Conservation (phyloP, 2,113 vertebrate genomes). For the Ageneiosus marmoratus region DNA sequence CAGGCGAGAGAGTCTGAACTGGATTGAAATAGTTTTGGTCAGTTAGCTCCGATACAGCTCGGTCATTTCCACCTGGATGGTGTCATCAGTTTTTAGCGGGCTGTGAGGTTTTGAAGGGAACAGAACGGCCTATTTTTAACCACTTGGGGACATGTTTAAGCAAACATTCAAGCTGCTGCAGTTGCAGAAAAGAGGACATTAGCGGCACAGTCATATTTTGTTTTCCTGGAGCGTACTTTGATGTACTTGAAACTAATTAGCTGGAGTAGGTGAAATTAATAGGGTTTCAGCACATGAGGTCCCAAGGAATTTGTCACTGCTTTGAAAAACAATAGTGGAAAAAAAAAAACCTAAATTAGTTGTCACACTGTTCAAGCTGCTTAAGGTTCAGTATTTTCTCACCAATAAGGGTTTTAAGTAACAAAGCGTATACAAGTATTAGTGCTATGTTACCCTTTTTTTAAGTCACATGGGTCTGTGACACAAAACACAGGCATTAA, state of each 20-base stretch:
- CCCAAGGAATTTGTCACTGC: not conserved
- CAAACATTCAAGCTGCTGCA: constrained; percentile 11
- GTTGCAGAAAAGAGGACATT: constrained; percentile 20
- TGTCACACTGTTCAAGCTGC: not conserved
- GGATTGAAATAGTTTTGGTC: constrained; percentile 23
- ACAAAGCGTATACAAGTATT: not conserved
- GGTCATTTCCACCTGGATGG: constrained; percentile 21
- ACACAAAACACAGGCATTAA: not conserved
- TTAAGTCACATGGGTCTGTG: not conserved
- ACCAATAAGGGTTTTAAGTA: not conserved
- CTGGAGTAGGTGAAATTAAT: constrained; percentile 10
- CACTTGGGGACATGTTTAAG: not conserved
- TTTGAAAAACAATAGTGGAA: constrained; percentile 4
- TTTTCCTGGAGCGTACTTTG: not conserved
- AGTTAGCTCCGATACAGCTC: constrained; percentile 8
- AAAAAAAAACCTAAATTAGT: not conserved
- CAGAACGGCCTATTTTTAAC: constrained; percentile 35
- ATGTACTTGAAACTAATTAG: constrained; percentile 16
- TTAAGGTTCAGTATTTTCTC: not conserved
- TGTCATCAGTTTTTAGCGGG: constrained; percentile 27
- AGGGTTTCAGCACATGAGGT: not conserved
- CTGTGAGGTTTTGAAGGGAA: constrained; percentile 25
- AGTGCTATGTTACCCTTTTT: not conserved
- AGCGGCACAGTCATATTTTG: constrained; percentile 8
- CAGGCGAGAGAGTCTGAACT: not conserved